phyloP scores from a whole-genome alignment of 2,113 vertebrate species.

The Melozone crissalis region DNA sequence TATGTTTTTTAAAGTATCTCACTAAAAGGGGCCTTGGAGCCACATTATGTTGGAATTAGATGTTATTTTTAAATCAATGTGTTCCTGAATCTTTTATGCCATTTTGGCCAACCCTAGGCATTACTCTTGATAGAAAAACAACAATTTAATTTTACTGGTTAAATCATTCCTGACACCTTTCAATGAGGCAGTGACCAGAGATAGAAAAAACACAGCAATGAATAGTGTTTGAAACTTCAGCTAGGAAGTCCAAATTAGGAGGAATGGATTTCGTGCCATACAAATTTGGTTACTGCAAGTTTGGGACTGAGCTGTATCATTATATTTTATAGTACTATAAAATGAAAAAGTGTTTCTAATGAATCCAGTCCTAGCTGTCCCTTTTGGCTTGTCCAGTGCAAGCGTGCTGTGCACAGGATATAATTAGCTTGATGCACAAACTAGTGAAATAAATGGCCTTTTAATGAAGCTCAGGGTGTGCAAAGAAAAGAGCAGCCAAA shows the following conservation, averaged over 20 bases:
- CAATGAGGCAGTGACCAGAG: background rate
- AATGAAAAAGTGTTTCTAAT: slow-evolving; percentile 23
- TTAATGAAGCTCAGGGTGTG: background rate
- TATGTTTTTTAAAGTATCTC: slow-evolving; percentile 7
- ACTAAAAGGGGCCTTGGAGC: slow-evolving; percentile 5
- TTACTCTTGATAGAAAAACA: background rate
- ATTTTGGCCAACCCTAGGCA: background rate
- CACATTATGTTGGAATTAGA: background rate
- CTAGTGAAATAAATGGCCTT: slow-evolving; percentile 17
- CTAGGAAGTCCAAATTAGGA: slow-evolving; percentile 11
- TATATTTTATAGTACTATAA: slow-evolving; percentile 57
- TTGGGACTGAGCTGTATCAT: slow-evolving; percentile 23
- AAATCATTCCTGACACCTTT: background rate
- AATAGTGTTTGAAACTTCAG: background rate
- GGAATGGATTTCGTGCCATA: background rate
- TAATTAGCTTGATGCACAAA: slow-evolving; percentile 45
- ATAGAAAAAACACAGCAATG: background rate
- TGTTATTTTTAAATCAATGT: slow-evolving; percentile 26
- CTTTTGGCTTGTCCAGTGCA: slow-evolving; percentile 29
- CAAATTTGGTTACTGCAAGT: slow-evolving; percentile 40
- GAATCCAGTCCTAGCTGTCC: slow-evolving; percentile 9
- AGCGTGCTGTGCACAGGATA: background rate
- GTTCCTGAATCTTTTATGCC: background rate
- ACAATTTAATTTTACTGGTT: background rate
- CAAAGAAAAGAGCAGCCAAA: background rate